Evolutionary conservation across 2,888 invertebrate genomes (phyloP).

Genomic region (Drosophila kuntzei): DNA sequence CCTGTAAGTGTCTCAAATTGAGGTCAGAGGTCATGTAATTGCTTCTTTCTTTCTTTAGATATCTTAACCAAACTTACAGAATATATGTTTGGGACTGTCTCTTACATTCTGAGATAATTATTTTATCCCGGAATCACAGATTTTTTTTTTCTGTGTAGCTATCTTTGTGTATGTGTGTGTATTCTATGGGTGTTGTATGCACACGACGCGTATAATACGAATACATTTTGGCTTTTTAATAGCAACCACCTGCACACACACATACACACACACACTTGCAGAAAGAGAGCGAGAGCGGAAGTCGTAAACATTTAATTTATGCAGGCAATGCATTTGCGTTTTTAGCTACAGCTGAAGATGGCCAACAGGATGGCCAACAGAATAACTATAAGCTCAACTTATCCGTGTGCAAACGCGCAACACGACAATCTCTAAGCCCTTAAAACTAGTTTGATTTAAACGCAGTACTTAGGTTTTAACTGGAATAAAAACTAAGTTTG

Average conservation of each 20-base stretch:
- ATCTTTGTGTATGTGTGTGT: constrained; percentile 6
- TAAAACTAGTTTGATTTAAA: constrained; percentile 12
- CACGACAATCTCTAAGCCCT: constrained; percentile 7
- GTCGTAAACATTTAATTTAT: constrained; percentile 78
- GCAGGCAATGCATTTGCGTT: constrained; percentile 75
- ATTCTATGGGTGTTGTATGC: constrained; percentile 28
- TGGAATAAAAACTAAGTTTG: neutral
- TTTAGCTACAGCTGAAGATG: constrained; percentile 69
- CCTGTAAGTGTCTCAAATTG: no score
- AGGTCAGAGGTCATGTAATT: no score
- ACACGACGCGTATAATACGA: constrained; percentile 38
- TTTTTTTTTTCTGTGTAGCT: no score
- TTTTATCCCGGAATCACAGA: no score
- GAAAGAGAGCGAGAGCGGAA: constrained; percentile 53
- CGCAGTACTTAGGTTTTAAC: constrained; percentile 2
- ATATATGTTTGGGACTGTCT: no score
- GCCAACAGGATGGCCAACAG: constrained; percentile 48
- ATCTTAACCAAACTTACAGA: no score
- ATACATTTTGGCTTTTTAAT: constrained; percentile 73
- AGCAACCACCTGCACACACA: constrained; percentile 50
- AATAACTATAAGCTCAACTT: constrained; percentile 27
- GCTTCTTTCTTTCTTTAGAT: no score
- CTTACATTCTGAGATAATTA: no score
- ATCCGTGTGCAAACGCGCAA: constrained; percentile 5
- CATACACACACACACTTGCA: constrained; percentile 9